Evolutionary conservation across 2,113 vertebrate species (phyloP).

Genomic region (Heteronetta atricapilla): DNA sequence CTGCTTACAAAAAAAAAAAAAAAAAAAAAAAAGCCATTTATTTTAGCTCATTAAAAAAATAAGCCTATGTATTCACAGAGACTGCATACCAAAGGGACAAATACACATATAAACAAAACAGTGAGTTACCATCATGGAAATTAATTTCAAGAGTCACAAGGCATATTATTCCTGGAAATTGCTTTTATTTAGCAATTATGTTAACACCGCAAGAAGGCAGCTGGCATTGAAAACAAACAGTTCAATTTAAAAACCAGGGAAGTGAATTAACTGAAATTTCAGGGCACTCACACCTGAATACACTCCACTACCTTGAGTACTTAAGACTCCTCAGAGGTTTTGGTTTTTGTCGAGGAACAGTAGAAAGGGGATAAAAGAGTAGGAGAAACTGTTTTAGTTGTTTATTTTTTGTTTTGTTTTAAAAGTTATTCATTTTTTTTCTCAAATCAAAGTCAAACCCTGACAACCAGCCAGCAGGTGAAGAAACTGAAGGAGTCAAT

Average conservation of each 20-base stretch:
- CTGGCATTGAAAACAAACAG: conserved; percentile 50
- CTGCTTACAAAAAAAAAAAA: background rate
- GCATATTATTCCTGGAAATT: conserved; percentile 64
- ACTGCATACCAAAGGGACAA: background rate
- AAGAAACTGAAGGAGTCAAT: conserved; percentile 49
- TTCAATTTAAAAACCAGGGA: conserved; percentile 31
- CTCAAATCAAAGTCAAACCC: background rate
- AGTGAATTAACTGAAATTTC: conserved; percentile 19
- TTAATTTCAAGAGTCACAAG: conserved; percentile 63
- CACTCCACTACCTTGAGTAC: background rate
- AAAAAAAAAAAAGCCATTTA: background rate
- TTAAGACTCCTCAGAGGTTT: background rate
- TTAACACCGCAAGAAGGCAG: conserved; percentile 53
- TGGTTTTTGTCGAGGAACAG: background rate
- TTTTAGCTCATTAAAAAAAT: background rate
- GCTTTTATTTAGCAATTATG: conserved; percentile 70
- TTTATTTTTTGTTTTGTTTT: background rate
- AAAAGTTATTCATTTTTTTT: background rate
- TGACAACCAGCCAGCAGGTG: background rate
- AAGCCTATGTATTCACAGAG: background rate
- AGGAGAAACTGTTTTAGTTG: background rate
- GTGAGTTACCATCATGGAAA: background rate
- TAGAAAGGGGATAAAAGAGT: background rate
- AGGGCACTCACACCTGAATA: conserved; percentile 46
- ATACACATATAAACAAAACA: background rate